Base-by-base conservation (phyloP, 2,797 vertebrate genomes). In the Pseudomugil tenellus region DNA sequence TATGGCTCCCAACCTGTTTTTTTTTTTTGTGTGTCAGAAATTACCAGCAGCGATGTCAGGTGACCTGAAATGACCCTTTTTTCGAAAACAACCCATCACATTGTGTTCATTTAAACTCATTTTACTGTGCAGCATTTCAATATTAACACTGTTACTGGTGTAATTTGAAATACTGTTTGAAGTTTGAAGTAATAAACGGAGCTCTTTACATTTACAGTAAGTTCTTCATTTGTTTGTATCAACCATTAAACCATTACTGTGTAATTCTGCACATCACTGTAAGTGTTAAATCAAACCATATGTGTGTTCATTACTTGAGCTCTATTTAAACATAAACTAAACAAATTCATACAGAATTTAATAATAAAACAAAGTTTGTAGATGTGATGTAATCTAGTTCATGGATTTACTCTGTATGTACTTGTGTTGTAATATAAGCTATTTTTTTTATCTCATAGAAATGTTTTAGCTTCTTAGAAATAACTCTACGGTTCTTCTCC, bases 401-500 rank as follows among this genome's bases (percentile, higher is more conserved):
- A 8, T 1, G 9, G 58, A 1, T 10, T 21, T 3, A 6, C 21
- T 58, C n/a, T 67, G 3, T 29, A 68, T 55, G 46, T 49, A 64
- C 37, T 28, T 56, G 29, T 41, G 31, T 53, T 37, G 31, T 23
- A 29, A 43, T 41, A 2, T 67, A 19, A 51, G 35, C 55, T 55
- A 64, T 31, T 41, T 25, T 43, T 2, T 67, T 29, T 67, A 57
- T 58, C 25, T 52, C 8, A 25, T 28, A 63, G 23, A 12, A 39
- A 6, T 11, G 31, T 49, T 48, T 67, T 46, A 70, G 25, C 2
- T 14, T 83, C 74, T 74, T 81, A 64, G 37, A 79, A 80, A 58
- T 58, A 66, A 57, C 79, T 51, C 49, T 28, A 72, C 26, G 21
- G 28, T 67, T 62, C 74, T 37, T 72, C 61, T 69, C 11, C 64